Evolutionary conservation across 2,113 vertebrate species (phyloP), one percentile per base, ranked within the genome.

Genomic region (Dicerorhinus sumatrensis): DNA sequence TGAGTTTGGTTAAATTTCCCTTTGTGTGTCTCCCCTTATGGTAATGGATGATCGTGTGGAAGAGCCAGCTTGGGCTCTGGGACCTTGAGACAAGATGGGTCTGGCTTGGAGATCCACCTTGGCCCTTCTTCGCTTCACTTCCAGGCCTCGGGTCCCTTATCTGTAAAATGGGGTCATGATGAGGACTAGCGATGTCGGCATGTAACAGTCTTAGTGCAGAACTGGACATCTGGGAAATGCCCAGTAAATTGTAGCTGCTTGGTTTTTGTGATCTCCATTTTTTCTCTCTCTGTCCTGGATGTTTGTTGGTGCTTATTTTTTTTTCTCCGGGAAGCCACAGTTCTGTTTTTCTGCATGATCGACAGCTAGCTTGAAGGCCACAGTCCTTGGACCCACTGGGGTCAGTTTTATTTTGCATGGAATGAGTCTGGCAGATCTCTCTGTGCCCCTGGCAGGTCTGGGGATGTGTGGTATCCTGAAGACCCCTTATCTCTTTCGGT

Each of bases 401-500:
- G 76, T 91, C 76, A 79, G 42, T 81, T 97, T 91, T 77, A 84
- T 96, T 96, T 96, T 92, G 31, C 6, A 4, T 62, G 20, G 79
- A 60, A 56, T 58, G 86, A 92, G 80, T 48, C 65, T 36, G n/a
- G 77, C 23, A 60, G 42, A 36, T 51, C 63, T 42, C 17, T 62
- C 36, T 2, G 0, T 91, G 80, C 48, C 67, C 58, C 54, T 69
- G 89, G 93, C 79, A 48, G 63, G 67, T 79, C 90, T 95, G 97
- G 56, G 88, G 51, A 33, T 76, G 46, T 42, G 79, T 27, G 79
- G 93, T 93, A 46, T 67, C 20, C 60, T n/a, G 72, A 88, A 82
- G 51, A 85, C 12, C 48, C 21, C 79, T 92, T 72, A 36, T 94
- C 86, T 96, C 46, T 89, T 39, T 58, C 39, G 3, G 20, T 67